A percentile compares a stretch with the other conserved stretches of the same genome.
These are phyloP conservation scores for Choristoneura rosaceana DNA, from an alignment of 2,888 invertebrate species.

Conservation along the genomic window DNA sequence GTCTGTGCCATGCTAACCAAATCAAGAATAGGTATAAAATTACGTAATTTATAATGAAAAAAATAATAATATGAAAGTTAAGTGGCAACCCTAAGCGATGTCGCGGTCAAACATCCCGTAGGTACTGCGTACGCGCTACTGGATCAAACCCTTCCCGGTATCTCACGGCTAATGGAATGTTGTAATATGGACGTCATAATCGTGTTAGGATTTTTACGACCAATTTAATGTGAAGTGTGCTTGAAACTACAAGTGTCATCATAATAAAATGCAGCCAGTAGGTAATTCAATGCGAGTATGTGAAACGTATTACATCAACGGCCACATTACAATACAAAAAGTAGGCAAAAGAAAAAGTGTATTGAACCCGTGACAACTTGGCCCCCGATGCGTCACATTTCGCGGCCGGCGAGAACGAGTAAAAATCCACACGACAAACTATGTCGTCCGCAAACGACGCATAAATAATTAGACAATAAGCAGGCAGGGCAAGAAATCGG, in stretches of 20 bases:
- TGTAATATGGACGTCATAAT: neutral
- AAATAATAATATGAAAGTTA: neutral
- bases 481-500: constrained; percentile 83
- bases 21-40: neutral
- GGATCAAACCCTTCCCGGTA: constrained; percentile 24
- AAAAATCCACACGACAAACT: constrained; percentile 74
- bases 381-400: constrained; percentile 72
- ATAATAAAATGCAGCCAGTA: constrained; percentile 26
- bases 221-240: neutral
- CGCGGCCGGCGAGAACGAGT: constrained; percentile 63
- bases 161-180: constrained; percentile 2
- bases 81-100: constrained; percentile 23
- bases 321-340: constrained; percentile 25
- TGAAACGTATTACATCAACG: constrained; percentile 35
- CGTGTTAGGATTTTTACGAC: constrained; percentile 16
- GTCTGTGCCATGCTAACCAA: neutral
- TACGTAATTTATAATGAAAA: neutral
- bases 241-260: constrained; percentile 18
- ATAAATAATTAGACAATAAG: constrained; percentile 85
- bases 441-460: constrained; percentile 76
- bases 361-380: constrained; percentile 79
- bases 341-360: constrained; percentile 59
- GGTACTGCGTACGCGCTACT: constrained; percentile 17
- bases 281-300: constrained; percentile 5
- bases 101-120: constrained; percentile 44